Conservation (phyloP, 2,797 vertebrate genomes). For the Chelonia mydas region DNA sequence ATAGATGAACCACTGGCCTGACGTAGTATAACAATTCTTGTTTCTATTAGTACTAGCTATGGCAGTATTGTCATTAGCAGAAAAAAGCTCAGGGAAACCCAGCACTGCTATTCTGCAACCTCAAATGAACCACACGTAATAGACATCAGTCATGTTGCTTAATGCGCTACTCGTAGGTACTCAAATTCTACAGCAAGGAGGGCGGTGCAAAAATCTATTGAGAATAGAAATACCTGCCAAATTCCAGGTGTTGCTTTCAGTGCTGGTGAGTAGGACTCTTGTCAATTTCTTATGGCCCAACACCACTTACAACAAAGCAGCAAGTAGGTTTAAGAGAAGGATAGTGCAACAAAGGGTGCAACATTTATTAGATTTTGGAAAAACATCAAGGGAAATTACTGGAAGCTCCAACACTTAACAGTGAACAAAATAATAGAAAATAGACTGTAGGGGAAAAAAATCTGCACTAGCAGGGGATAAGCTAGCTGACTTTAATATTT, state of each 20-base stretch:
- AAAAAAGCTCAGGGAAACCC: not conserved
- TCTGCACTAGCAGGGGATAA: not conserved
- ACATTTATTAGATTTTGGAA: not conserved
- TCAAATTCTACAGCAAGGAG: not conserved
- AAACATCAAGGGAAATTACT: not conserved
- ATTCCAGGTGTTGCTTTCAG: not conserved
- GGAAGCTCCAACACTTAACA: not conserved
- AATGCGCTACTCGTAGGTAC: not conserved
- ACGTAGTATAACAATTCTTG: not conserved
- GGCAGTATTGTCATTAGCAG: not conserved
- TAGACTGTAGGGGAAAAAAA: not conserved
- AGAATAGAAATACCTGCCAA: not conserved
- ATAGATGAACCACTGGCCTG: not conserved
- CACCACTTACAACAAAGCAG: not conserved
- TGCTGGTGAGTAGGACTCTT: not conserved
- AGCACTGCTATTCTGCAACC: not conserved
- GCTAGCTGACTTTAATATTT: not conserved
- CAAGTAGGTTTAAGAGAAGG: not conserved
- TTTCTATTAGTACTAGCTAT: not conserved
- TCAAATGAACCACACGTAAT: not conserved
- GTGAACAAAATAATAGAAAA: not conserved
- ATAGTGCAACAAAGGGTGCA: not conserved
- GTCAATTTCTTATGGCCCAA: rapidly evolving
- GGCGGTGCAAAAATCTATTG: not conserved
- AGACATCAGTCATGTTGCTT: not conserved